Conservation (phyloP, 2,113 vertebrate genomes). For the Bubo bubo region DNA sequence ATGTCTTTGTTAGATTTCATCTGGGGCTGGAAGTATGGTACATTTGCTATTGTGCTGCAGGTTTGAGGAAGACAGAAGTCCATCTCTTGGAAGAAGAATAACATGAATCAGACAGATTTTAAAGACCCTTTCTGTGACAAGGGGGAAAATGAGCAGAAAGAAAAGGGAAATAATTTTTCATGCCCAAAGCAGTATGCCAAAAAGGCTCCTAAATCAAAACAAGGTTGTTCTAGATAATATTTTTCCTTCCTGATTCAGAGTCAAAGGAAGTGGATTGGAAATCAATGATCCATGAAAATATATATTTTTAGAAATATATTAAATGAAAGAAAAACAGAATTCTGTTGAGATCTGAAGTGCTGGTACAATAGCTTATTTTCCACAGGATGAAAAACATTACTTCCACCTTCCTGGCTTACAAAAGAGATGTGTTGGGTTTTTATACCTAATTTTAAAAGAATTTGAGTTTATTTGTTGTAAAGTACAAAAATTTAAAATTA, state of each 20-base stretch:
- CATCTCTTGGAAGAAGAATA: neutral
- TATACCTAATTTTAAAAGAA: neutral
- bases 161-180: neutral
- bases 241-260: neutral
- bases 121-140: neutral
- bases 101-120: neutral
- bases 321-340: neutral
- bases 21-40: neutral
- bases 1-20: neutral
- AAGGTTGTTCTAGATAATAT: neutral
- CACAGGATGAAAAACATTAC: neutral
- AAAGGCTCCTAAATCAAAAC: neutral
- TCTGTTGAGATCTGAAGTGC: neutral
- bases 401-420: neutral
- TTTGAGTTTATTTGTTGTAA: neutral
- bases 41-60: neutral
- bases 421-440: neutral
- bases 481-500: neutral
- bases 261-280: neutral
- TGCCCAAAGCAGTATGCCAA: neutral
- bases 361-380: neutral
- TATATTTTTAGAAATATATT: neutral
- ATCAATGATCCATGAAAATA: constrained; percentile 12
- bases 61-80: neutral
- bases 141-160: neutral